Evolutionary conservation across 2,113 vertebrate genomes (phyloP).

Genomic region (Sapajus apella): DNA sequence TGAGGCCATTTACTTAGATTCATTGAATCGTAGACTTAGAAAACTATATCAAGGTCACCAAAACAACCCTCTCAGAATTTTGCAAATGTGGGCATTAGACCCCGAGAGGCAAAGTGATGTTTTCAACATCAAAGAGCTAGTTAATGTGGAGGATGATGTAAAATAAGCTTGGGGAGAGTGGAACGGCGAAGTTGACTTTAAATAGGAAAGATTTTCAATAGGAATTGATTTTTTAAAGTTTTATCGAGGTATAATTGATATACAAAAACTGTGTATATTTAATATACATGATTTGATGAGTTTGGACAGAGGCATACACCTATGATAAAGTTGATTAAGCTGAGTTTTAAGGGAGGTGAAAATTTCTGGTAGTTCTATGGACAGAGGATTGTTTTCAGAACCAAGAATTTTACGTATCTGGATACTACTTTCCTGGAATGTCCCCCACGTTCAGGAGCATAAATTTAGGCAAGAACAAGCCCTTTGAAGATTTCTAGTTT

Average conservation of each 20-base stretch:
- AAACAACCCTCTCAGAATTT: background rate
- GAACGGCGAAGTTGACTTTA: background rate
- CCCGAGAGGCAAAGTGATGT: background rate
- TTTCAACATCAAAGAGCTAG: background rate
- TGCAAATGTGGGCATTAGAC: background rate
- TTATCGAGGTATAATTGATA: background rate
- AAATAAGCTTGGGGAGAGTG: background rate
- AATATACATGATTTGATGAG: background rate
- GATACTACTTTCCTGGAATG: background rate
- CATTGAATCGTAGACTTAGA: background rate
- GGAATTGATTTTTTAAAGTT: background rate
- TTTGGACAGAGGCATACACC: background rate
- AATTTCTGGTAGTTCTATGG: background rate
- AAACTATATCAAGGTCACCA: background rate
- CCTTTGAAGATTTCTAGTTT: background rate
- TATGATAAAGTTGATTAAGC: background rate
- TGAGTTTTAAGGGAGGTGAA: background rate
- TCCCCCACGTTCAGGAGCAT: background rate
- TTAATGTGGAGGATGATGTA: background rate
- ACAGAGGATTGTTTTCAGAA: background rate
- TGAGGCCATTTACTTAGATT: background rate
- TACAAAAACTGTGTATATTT: background rate
- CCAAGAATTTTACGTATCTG: background rate
- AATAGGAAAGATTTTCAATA: background rate
- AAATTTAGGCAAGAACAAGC: background rate